phyloP scores from a whole-genome alignment of 2,797 vertebrate genomes.

The Propithecus deckenii region DNA sequence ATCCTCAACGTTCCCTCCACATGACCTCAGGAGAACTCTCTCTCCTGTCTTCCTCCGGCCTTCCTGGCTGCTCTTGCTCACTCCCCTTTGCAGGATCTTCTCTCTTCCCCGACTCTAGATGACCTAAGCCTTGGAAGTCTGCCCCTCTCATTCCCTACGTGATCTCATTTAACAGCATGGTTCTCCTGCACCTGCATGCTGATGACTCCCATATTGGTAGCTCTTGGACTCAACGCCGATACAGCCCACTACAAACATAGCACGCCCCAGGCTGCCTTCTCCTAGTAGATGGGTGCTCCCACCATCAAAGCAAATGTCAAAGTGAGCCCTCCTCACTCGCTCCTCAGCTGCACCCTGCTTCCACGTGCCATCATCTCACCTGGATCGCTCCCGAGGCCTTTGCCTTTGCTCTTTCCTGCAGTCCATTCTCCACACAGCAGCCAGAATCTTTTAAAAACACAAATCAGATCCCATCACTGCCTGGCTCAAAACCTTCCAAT shows the following conservation, averaged over 20 bases:
- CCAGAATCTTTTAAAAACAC: neutral
- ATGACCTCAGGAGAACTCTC: neutral
- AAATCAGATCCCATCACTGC: neutral
- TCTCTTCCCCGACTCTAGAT: neutral
- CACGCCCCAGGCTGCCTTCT: neutral
- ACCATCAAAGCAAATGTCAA: neutral
- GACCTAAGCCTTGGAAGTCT: neutral
- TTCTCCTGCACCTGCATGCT: neutral
- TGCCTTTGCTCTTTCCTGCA: neutral
- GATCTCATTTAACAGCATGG: too few relatives aligned
- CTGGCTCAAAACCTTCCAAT: neutral
- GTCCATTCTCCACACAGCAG: neutral
- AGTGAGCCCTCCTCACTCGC: too few relatives aligned
- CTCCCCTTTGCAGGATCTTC: neutral
- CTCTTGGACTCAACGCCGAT: neutral
- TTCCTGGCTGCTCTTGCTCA: neutral
- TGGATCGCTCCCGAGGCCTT: neutral
- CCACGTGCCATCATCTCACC: accelerated
- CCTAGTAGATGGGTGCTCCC: neutral
- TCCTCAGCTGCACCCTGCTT: neutral
- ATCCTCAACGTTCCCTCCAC: neutral
- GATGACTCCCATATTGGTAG: neutral
- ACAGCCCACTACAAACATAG: neutral
- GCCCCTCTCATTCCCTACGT: neutral
- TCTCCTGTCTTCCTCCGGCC: neutral